Evolutionary conservation across 2,888 invertebrate species (phyloP).

Genomic region (Nomada ferruginata): DNA sequence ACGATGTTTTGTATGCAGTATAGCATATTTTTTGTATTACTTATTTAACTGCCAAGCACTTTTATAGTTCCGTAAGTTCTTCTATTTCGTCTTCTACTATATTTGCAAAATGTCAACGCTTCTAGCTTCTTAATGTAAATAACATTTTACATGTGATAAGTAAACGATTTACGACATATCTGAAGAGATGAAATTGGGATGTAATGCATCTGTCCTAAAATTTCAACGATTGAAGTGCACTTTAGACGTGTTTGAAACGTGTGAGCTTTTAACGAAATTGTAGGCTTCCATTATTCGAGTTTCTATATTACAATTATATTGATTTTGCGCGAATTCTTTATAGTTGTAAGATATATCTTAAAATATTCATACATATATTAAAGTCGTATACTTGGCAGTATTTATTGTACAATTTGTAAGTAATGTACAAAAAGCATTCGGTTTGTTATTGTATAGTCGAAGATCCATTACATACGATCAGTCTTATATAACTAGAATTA

Average conservation of each 20-base stretch:
- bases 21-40: slow-evolving; percentile 5
- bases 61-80: slow-evolving; percentile 27
- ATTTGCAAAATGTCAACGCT: not conserved
- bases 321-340: not conserved
- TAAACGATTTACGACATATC: slow-evolving; percentile 44
- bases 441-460: slow-evolving; percentile 31
- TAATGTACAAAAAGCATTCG: slow-evolving; percentile 17
- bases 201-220: not conserved
- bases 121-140: not conserved
- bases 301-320: not conserved
- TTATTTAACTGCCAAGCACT: slow-evolving; percentile 49
- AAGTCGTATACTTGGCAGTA: slow-evolving; percentile 51
- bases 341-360: not conserved
- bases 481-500: slow-evolving; percentile 33
- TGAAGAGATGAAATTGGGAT: slow-evolving; percentile 18
- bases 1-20: slow-evolving; percentile 21
- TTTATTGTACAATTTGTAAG: slow-evolving; percentile 20
- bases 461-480: slow-evolving; percentile 26
- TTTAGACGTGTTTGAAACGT: slow-evolving; percentile 22
- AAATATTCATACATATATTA: slow-evolving; percentile 2
- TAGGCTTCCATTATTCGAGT: not conserved
- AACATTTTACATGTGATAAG: slow-evolving; percentile 11
- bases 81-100: not conserved
- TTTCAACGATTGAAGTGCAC: slow-evolving; percentile 12
- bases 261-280: not conserved